phyloP scores from a whole-genome alignment of 2,113 vertebrate species.

The Oreochromis niloticus region DNA sequence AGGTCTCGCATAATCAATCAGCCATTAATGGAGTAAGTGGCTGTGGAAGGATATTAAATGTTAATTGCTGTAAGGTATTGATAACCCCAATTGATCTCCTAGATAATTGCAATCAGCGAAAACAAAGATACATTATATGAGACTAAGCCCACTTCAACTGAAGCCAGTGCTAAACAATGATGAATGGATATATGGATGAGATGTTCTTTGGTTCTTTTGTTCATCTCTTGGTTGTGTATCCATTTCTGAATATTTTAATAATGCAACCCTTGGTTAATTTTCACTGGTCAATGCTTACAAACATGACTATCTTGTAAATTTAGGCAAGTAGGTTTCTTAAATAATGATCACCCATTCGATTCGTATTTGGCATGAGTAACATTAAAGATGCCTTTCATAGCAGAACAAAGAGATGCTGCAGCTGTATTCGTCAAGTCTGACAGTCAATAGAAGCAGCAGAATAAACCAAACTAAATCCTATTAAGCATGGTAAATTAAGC shows the following conservation, averaged over 20 bases:
- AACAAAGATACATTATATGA: conserved; percentile 72
- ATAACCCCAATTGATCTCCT: conserved; percentile 70
- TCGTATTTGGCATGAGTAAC: neutral
- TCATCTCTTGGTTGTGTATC: neutral
- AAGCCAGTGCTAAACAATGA: conserved; percentile 38
- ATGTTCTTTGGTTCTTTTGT: conserved; percentile 14
- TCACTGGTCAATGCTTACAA: neutral
- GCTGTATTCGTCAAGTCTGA: neutral
- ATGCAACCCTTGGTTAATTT: neutral
- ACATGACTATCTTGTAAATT: neutral
- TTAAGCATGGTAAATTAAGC: neutral
- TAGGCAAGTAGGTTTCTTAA: neutral
- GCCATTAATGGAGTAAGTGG: conserved; percentile 78
- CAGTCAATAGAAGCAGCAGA: neutral
- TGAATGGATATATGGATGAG: conserved; percentile 38
- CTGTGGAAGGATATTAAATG: conserved; percentile 79
- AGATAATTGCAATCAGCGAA: conserved; percentile 73
- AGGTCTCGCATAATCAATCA: conserved; percentile 73
- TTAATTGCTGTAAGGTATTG: conserved; percentile 79
- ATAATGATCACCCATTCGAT: neutral
- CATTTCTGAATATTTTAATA: neutral
- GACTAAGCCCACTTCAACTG: conserved; percentile 39
- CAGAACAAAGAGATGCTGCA: neutral
- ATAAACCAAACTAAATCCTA: neutral
- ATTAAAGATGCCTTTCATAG: neutral